Evolutionary conservation across 2,797 vertebrate genomes (phyloP), one percentile per base, ranked within the genome.

Genomic region (Selene dorsalis): DNA sequence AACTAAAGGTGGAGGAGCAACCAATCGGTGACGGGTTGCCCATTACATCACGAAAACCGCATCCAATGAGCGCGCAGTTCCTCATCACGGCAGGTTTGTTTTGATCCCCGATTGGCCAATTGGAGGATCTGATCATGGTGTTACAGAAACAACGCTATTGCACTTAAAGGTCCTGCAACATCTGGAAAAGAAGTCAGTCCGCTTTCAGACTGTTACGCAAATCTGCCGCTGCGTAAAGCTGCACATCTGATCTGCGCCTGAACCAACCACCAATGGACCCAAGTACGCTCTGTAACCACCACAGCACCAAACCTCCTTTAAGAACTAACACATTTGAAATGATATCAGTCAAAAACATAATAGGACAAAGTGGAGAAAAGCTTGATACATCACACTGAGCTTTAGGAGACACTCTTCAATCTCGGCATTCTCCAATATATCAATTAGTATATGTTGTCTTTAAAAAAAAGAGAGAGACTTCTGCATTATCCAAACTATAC

Each of bases 81-180:
- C 0, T 22, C 59, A 75, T 91, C 87, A 88, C 84, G 83, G 81
- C 64, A 91, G 77, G 24, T 35, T 47, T 75, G 67, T 79, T 70
- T 0, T 88, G 28, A 13, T 72, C 38, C 69, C 64, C 43, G 8
- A 93, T 93, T 94, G 93, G 93, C 53, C 75, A 39, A 39, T 26
- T 6, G 50, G 18, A 24, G 63, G 63, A 92, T 93, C 91, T 91
- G 91, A 0, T 93, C 90, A 94, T 92, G 87, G 88, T 60, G 82
- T 59, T 79, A 87, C 69, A 66, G 63, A 22, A 22, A 32, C 59
- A 16, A 41, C 8, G 53, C 20, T 24, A 22, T 41, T 4, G 8
- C 24, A 11, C 17, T 68, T 32, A 28, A 53, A 50, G 32, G 18
- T 53, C 6, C 28, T 28, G 35, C 41, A 2, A 26, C 60, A 56